A percentile compares a stretch with the other conserved stretches of the same genome.
Conservation (phyloP, 2,113 vertebrate genomes). For the Telmatochromis sp. region DNA sequence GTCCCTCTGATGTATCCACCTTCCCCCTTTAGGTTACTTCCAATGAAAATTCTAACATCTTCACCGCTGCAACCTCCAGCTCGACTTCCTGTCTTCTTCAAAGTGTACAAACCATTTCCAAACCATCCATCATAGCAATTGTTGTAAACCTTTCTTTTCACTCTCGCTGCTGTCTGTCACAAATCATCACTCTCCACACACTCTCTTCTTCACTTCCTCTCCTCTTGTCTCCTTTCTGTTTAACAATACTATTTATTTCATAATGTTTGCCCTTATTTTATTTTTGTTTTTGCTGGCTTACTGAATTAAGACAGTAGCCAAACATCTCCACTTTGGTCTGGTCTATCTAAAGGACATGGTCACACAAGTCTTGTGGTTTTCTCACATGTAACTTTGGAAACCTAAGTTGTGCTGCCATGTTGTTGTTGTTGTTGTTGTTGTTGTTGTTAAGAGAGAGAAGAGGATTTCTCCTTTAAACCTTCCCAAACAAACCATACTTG, state of each 20-base stretch:
- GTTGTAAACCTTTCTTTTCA: background rate
- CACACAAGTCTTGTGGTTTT: background rate
- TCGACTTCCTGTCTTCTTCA: background rate
- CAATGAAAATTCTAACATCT: background rate
- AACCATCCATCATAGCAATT: background rate
- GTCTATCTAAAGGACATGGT: too few species aligned
- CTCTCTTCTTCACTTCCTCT: background rate
- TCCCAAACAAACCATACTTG: background rate
- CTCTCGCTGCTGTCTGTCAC: background rate
- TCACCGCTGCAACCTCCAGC: background rate
- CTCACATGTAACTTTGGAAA: background rate
- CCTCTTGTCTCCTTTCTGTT: background rate
- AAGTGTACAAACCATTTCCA: background rate
- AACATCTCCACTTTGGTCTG: background rate
- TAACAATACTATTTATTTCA: accelerated
- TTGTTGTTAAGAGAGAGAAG: background rate
- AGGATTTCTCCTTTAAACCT: background rate
- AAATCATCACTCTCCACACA: background rate
- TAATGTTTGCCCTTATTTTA: accelerated
- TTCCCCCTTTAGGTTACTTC: background rate
- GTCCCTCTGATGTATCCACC: background rate
- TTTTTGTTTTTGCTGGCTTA: background rate
- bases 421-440: background rate
- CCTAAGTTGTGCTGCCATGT: background rate
- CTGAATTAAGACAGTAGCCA: background rate